Evolutionary conservation across 2,888 invertebrate species (phyloP), one percentile per base, ranked within the genome.

Genomic region (Galeruca laticollis): DNA sequence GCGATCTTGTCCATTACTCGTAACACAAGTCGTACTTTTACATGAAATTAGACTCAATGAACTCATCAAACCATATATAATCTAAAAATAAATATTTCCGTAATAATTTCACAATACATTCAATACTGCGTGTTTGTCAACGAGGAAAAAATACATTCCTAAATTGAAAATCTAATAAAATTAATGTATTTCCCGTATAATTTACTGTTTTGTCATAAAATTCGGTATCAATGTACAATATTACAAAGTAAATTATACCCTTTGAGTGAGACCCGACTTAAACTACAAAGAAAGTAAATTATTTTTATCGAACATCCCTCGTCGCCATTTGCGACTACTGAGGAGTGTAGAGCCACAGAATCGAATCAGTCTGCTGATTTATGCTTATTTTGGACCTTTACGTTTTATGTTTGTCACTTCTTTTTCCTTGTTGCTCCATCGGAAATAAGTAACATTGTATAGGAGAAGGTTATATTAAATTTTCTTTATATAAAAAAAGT

Each of bases 331-430:
- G 18, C 2, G 26, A n/a, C n/a, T n/a, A 40, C 47, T 21, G n/a
- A 47, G 15, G 47, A 26, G 43, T 47, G 33, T 18, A 21, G n/a
- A 43, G 11, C 26, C 35, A 1, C 33, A 33, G 20, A 35, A 61
- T 61, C 59, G 59, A 59, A 59, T 59, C 59, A 59, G 15, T 47
- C 20, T 21, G 31, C 20, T 61, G 61, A 61, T 61, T 61, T 51
- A 61, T 61, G 51, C 49, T 61, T 49, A 51, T 51, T 57, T 61
- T 61, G 61, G 33, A 49, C 61, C 18, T 61, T 61, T 61, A 43
- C 31, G 35, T 61, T 61, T 60, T 61, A 18, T 57, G 18, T 13
- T 57, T 51, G 11, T 47, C 18, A 9, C 47, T 47, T 47, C 8
- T 61, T 51, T 35, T 61, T 60, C 21, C 26, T 33, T 13, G 49